A percentile compares a stretch with the other conserved stretches of the same genome.
Evolutionary conservation across 2,797 vertebrate species (phyloP).

Genomic region (Sebastes wilsoni): DNA sequence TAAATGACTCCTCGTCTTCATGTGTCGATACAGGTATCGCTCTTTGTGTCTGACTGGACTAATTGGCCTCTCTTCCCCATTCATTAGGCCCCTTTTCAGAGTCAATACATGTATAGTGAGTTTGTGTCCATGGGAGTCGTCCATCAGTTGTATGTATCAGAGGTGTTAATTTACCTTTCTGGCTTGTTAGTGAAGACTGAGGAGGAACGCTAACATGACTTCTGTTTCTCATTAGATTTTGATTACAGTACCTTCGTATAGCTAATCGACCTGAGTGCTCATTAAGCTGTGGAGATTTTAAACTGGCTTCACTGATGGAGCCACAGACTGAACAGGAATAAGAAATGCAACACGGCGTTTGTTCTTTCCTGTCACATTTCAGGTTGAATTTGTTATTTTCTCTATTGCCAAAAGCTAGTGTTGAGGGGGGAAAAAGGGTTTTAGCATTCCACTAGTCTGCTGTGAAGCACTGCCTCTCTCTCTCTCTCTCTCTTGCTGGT

Average conservation of each 20-base stretch:
- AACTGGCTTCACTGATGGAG: slow-evolving; percentile 22
- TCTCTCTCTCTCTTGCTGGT: slow-evolving; percentile 24
- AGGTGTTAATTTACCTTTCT: slow-evolving; percentile 2
- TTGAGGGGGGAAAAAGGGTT: slow-evolving; percentile 9
- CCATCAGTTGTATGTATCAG: neutral
- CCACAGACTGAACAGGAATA: slow-evolving; percentile 8
- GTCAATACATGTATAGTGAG: neutral
- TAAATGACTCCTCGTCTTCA: neutral
- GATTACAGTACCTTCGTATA: slow-evolving; percentile 27
- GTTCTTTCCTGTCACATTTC: slow-evolving; percentile 44
- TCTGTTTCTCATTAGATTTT: slow-evolving; percentile 33
- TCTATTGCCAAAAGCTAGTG: slow-evolving; percentile 19
- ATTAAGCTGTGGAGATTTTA: slow-evolving; percentile 3
- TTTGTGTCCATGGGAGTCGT: neutral
- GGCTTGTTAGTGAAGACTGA: slow-evolving; percentile 8
- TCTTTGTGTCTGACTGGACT: neutral
- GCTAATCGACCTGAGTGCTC: slow-evolving; percentile 15
- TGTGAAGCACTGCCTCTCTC: slow-evolving; percentile 40
- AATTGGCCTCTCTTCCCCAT: neutral
- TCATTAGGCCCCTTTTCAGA: neutral
- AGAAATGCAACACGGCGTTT: neutral
- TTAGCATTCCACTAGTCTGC: slow-evolving; percentile 66
- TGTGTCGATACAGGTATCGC: neutral
- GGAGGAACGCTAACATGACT: slow-evolving; percentile 1
- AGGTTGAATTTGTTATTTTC: slow-evolving; percentile 28